A percentile compares a stretch with the other conserved stretches of the same genome.
These are phyloP conservation scores for Entelurus aequoreus DNA, from an alignment of 2,113 vertebrate genomes.

Conservation along the genomic window DNA sequence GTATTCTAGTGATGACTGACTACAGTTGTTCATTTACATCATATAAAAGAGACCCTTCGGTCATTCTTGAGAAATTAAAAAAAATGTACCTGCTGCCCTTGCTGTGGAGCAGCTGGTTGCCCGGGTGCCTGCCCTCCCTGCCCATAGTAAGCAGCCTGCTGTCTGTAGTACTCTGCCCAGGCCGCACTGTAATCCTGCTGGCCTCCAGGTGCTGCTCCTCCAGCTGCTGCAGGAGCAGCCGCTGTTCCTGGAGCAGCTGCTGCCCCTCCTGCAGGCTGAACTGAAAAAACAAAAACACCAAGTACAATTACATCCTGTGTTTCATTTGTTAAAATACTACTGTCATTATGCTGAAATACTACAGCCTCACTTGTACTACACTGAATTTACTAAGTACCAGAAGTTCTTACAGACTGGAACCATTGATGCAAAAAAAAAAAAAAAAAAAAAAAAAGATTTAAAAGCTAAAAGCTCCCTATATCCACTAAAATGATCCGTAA, in stretches of 20 bases:
- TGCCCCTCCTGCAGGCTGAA: constrained; percentile 61
- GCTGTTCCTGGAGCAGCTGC: constrained; percentile 56
- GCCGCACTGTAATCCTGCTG: constrained; percentile 87
- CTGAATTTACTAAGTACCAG: background rate
- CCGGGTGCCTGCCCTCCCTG: constrained; percentile 76
- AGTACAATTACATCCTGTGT: background rate
- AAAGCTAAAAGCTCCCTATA: too few relatives aligned
- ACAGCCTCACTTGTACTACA: background rate
- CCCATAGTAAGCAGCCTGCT: constrained; percentile 89
- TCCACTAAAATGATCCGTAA: too few relatives aligned
- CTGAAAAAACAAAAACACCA: constrained; percentile 38
- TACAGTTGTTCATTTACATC: background rate
- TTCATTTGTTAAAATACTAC: background rate
- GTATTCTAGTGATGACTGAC: background rate
- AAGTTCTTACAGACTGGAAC: background rate
- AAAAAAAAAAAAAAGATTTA: too few relatives aligned
- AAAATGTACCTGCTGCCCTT: constrained; percentile 80
- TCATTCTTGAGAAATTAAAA: too few relatives aligned
- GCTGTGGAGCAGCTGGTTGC: constrained; percentile 78
- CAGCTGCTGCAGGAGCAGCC: constrained; percentile 69
- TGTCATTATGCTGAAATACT: too few relatives aligned
- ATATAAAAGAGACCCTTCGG: background rate
- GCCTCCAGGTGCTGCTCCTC: constrained; percentile 70
- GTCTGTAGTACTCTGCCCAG: constrained; percentile 92
- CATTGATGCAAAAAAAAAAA: too few relatives aligned